Conservation (phyloP, 35 echinoderm and acorn worm species). For the Lytechinus variegatus region DNA sequence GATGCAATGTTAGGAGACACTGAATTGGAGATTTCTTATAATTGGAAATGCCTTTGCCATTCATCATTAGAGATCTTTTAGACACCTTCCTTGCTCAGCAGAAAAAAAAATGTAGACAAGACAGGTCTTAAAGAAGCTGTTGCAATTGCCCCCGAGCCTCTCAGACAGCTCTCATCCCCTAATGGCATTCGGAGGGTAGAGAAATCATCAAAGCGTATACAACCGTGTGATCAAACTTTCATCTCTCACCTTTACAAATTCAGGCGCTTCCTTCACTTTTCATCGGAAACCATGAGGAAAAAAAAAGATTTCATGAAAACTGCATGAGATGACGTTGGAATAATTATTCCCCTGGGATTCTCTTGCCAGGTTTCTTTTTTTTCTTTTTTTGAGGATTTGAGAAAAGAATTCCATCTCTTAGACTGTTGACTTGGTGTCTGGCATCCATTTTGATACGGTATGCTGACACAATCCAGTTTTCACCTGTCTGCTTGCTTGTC, state of each 20-base stretch:
- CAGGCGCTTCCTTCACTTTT: neutral
- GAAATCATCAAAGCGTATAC: slow-evolving; percentile 1
- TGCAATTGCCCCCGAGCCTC: neutral
- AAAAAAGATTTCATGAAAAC: neutral
- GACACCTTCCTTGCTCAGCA: neutral
- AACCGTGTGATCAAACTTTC: slow-evolving; percentile 7
- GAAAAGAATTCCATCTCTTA: neutral
- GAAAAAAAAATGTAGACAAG: neutral
- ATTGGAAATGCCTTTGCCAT: neutral
- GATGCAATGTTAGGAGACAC: neutral
- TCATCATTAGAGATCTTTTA: neutral
- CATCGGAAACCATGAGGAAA: neutral
- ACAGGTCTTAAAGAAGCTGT: neutral
- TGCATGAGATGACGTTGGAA: neutral
- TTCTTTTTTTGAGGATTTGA: neutral
- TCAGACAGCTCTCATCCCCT: neutral
- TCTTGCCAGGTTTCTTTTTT: neutral
- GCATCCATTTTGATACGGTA: neutral
- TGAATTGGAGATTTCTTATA: neutral
- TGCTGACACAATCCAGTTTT: neutral
- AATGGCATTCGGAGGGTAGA: slow-evolving; percentile 1
- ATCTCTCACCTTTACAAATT: neutral
- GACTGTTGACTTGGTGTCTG: neutral
- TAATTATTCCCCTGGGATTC: neutral
- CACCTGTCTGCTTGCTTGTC: neutral